A percentile compares a stretch with the other conserved stretches of the same genome.
Evolutionary conservation across 2,113 vertebrate genomes (phyloP).

Genomic region (Rousettus leschenaultii): DNA sequence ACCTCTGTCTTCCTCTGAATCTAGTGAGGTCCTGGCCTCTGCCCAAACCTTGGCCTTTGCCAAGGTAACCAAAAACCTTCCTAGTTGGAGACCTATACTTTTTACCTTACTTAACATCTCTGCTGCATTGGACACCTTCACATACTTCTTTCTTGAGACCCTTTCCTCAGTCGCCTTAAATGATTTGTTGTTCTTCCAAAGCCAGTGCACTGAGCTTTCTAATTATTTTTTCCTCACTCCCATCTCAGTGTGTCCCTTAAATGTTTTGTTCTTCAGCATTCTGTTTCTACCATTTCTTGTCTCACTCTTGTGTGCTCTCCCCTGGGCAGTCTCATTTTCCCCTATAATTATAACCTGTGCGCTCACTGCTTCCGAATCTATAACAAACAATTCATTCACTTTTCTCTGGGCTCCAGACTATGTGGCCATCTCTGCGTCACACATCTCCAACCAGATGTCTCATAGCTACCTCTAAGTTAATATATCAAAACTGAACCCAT

Average conservation of each 20-base stretch:
- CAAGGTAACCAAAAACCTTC: neutral
- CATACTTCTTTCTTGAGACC: neutral
- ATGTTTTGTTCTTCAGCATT: constrained; percentile 18
- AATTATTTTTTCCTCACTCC: neutral
- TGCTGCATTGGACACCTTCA: neutral
- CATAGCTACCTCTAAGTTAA: neutral
- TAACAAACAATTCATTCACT: neutral
- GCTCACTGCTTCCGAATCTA: neutral
- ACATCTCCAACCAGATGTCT: neutral
- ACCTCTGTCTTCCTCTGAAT: neutral
- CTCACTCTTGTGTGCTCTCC: neutral
- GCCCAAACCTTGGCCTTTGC: neutral
- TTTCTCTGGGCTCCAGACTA: neutral
- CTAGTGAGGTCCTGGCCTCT: neutral
- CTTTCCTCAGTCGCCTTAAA: neutral
- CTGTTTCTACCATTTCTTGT: neutral
- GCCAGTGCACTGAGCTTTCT: neutral
- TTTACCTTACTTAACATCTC: neutral
- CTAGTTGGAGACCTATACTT: neutral
- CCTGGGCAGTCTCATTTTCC: neutral
- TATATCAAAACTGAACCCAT: neutral
- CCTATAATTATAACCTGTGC: neutral
- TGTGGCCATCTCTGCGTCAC: neutral
- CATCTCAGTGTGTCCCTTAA: neutral
- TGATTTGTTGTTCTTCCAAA: neutral